Percentiles rank a stretch among this genome's conserved stretches.
Evolutionary conservation across 1,140 invertebrate species (phyloP).

Genomic region (Zaprionus nigranus): DNA sequence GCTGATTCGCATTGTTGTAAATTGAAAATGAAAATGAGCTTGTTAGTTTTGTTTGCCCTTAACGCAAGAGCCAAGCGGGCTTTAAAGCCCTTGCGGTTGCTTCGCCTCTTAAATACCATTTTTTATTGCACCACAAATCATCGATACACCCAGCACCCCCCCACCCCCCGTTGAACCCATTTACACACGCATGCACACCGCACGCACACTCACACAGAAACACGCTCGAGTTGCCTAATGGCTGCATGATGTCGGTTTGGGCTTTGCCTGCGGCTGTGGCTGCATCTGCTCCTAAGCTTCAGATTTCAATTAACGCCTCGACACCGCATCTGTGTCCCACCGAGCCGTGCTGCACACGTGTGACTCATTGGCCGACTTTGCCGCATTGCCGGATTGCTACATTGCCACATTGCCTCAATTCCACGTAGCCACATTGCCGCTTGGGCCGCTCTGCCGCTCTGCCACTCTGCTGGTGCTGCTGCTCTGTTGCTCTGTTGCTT

Average conservation of each 20-base stretch:
- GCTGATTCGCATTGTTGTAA: conserved; percentile 76
- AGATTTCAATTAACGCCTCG: conserved; percentile 76
- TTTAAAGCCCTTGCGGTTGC: conserved; percentile 38
- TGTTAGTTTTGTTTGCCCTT: conserved; percentile 64
- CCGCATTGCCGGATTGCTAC: background rate
- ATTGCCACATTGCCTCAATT: background rate
- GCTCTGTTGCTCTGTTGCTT: background rate
- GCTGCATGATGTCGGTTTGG: conserved; percentile 64
- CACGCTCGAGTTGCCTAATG: conserved; percentile 63
- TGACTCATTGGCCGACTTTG: conserved; percentile 11
- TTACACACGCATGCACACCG: background rate
- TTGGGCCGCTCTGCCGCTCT: background rate
- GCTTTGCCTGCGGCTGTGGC: conserved; percentile 40
- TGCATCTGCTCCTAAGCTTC: conserved; percentile 46
- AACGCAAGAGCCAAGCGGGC: conserved; percentile 22
- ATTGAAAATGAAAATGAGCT: conserved; percentile 65
- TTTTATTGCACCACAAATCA: conserved; percentile 79
- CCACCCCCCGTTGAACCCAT: background rate
- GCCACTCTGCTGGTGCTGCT: too few relatives aligned
- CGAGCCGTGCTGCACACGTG: conserved; percentile 25
- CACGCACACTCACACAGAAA: background rate
- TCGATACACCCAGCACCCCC: conserved; percentile 5
- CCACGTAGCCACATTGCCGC: background rate
- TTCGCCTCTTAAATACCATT: conserved; percentile 62
- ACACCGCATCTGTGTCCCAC: conserved; percentile 16